These are phyloP conservation scores for Campylorhamphus procurvoides DNA, from an alignment of 2,113 vertebrate species.

Conservation along the genomic window DNA sequence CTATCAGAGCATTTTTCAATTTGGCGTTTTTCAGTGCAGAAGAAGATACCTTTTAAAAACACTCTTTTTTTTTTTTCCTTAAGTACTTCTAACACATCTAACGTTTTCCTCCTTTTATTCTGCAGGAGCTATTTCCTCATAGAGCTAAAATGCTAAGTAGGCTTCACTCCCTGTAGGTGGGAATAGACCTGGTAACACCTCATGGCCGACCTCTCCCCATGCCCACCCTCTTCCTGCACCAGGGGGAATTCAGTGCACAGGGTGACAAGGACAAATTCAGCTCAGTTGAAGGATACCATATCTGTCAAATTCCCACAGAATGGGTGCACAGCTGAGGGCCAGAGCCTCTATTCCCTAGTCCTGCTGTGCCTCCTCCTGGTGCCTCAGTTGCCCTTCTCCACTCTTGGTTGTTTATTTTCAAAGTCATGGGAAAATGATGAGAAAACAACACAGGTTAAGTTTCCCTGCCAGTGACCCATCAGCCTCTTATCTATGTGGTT, in stretches of 20 bases:
- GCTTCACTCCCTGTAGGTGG: not conserved
- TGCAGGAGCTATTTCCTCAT: not conserved
- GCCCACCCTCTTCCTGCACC: not conserved
- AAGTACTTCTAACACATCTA: not conserved
- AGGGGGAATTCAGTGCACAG: not conserved
- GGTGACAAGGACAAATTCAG: not conserved
- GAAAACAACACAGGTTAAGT: not conserved
- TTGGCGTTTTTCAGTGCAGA: fast-evolving
- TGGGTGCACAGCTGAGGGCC: fast-evolving
- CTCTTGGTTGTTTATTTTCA: not conserved
- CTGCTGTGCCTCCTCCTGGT: not conserved
- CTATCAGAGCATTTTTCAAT: not conserved
- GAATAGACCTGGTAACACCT: not conserved
- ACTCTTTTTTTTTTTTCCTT: not conserved
- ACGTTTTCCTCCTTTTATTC: not conserved
- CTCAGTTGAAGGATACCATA: fast-evolving
- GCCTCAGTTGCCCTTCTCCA: not conserved
- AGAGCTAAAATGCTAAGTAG: not conserved
- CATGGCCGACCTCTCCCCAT: not conserved
- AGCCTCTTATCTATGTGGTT: fast-evolving
- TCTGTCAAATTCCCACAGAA: not conserved
- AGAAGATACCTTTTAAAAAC: not conserved
- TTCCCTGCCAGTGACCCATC: not conserved
- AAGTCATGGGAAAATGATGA: not conserved
- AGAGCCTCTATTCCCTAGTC: not conserved